Percentiles rank a stretch among this genome's conserved stretches.
These are phyloP conservation scores for Cinara cedri DNA, from an alignment of 2,888 invertebrate genomes.

Conservation along the genomic window DNA sequence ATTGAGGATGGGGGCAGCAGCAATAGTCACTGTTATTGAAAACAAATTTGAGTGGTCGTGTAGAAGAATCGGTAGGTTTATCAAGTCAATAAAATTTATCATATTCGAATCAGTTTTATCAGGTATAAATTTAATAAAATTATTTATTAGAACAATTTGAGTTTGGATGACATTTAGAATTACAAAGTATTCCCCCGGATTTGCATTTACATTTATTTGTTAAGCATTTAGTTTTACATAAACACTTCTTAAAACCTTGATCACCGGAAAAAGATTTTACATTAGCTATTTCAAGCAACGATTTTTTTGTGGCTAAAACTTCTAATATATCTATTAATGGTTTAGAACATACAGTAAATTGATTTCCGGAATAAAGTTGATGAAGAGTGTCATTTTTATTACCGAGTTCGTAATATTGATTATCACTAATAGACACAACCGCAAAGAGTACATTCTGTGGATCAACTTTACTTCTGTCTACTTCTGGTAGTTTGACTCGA, in stretches of 20 bases:
- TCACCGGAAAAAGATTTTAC: not conserved
- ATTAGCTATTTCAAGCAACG: not conserved
- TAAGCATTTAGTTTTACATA: too few relatives aligned
- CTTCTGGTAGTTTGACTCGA: too few relatives aligned
- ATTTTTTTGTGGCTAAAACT: not conserved
- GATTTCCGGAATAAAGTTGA: not conserved
- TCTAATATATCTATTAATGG: not conserved
- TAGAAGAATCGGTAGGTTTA: too few relatives aligned
- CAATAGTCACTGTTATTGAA: too few relatives aligned
- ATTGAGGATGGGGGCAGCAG: too few relatives aligned
- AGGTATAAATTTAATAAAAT: too few relatives aligned
- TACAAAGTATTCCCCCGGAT: not conserved
- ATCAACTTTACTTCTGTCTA: too few relatives aligned
- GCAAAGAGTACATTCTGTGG: too few relatives aligned
- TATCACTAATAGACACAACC: too few relatives aligned
- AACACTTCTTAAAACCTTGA: not conserved
- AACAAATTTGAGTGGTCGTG: too few relatives aligned
- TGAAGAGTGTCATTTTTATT: constrained; percentile 1
- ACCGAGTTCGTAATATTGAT: not conserved
- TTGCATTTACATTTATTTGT: not conserved
- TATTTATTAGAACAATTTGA: constrained; percentile 6
- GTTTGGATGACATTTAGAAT: not conserved
- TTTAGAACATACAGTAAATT: not conserved
- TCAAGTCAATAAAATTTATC: too few relatives aligned
- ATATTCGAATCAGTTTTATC: too few relatives aligned